A percentile compares a stretch with the other conserved stretches of the same genome.
Evolutionary conservation across 1,140 invertebrate species (phyloP).

Genomic region (Parapsyche elsis): DNA sequence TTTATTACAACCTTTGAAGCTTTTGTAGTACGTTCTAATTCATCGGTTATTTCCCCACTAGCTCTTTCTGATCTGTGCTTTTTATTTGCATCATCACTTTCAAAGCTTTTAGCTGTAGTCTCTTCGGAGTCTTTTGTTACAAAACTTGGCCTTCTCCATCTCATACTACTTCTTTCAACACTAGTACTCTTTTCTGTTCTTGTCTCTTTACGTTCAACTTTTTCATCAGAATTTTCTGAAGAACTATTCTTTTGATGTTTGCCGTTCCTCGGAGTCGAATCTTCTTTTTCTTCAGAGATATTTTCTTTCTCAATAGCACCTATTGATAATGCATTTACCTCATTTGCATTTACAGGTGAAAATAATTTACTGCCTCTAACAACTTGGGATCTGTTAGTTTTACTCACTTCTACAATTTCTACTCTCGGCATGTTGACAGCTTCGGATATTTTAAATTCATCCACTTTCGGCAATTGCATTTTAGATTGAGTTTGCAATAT

Average conservation of each 20-base stretch:
- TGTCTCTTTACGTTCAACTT: slow-evolving; percentile 50
- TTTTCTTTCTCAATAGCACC: slow-evolving; percentile 42
- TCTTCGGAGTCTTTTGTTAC: slow-evolving; percentile 10
- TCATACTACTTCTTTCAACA: slow-evolving; percentile 47
- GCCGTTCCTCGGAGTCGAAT: neutral
- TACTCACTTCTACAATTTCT: slow-evolving; percentile 52
- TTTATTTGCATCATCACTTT: slow-evolving; percentile 24
- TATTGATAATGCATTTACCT: slow-evolving; percentile 51
- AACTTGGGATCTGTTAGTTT: slow-evolving; percentile 27
- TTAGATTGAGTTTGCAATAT: slow-evolving; percentile 64
- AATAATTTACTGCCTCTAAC: slow-evolving; percentile 47
- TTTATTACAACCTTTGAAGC: slow-evolving; percentile 15
- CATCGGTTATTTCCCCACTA: slow-evolving; percentile 49
- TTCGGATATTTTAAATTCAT: neutral
- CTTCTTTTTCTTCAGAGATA: slow-evolving; percentile 40
- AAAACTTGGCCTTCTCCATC: slow-evolving; percentile 49
- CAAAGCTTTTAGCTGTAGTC: neutral
- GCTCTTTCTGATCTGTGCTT: slow-evolving; percentile 49
- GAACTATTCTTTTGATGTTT: neutral
- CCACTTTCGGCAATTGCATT: slow-evolving; percentile 44
- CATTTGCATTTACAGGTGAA: slow-evolving; percentile 49
- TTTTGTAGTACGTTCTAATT: neutral
- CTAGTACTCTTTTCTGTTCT: slow-evolving; percentile 56
- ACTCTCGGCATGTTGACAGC: slow-evolving; percentile 15
- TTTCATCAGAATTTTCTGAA: slow-evolving; percentile 43